Evolutionary conservation across 2,888 invertebrate species (phyloP).

Genomic region (Eugnorisma glareosa): DNA sequence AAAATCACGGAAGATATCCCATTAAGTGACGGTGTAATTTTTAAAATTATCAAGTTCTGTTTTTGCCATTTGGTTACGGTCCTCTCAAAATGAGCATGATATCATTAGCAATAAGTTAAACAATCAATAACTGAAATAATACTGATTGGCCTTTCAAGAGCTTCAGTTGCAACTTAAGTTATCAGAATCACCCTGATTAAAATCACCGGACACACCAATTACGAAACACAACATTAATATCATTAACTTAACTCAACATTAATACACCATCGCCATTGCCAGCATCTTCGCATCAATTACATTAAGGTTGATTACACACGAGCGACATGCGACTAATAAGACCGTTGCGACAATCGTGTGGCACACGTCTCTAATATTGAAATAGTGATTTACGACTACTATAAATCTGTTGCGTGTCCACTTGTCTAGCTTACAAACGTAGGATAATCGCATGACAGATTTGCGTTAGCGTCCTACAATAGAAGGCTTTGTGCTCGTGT

Average conservation of each 20-base stretch:
- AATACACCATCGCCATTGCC: conserved; percentile 40
- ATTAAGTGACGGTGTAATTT: no score
- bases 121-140: no score
- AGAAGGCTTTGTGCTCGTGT: conserved; percentile 44
- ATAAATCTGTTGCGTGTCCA: conserved; percentile 86
- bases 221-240: conserved; percentile 47
- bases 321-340: conserved; percentile 62
- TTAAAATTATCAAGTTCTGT: background rate
- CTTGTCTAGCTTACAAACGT: conserved; percentile 83
- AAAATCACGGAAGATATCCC: no score
- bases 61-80: background rate
- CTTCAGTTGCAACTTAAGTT: background rate
- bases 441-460: conserved; percentile 84
- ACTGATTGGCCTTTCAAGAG: background rate
- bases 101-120: no score
- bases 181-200: conserved; percentile 1
- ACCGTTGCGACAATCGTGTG: conserved; percentile 66
- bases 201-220: conserved; percentile 29
- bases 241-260: conserved; percentile 47
- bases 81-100: no score
- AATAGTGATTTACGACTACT: conserved; percentile 83
- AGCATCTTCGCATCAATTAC: conserved; percentile 54
- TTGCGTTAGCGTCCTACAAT: conserved; percentile 61
- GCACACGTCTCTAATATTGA: conserved; percentile 79
- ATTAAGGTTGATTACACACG: conserved; percentile 64